Percentiles rank a stretch among this genome's conserved stretches.
These are phyloP conservation scores for Raillietiella orientalis DNA, from an alignment of 2,888 invertebrate genomes.

Conservation along the genomic window DNA sequence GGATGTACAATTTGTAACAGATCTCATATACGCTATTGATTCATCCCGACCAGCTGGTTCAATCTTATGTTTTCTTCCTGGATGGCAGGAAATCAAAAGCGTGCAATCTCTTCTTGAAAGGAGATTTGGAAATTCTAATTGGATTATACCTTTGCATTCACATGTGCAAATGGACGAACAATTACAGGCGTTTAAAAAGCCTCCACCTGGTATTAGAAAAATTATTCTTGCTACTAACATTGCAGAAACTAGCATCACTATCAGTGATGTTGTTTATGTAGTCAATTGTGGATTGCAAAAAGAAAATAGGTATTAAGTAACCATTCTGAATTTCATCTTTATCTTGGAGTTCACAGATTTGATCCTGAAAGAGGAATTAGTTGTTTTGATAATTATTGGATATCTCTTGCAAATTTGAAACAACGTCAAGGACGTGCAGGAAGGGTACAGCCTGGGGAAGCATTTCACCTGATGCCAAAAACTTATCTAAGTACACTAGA, in stretches of 20 bases:
- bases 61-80: slow-evolving; percentile 36
- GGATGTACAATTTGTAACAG: slow-evolving; percentile 15
- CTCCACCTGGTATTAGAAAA: slow-evolving; percentile 21
- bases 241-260: slow-evolving; percentile 35
- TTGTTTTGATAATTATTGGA: slow-evolving; percentile 22
- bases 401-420: slow-evolving; percentile 23
- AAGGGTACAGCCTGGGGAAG: slow-evolving; percentile 24
- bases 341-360: slow-evolving; percentile 7
- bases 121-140: slow-evolving; percentile 4
- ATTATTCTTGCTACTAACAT: slow-evolving; percentile 35
- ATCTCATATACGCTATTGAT: slow-evolving; percentile 23
- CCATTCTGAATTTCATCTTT: neutral
- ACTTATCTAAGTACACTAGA: slow-evolving; percentile 15
- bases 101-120: slow-evolving; percentile 17
- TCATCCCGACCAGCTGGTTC: slow-evolving; percentile 24
- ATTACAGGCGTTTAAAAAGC: slow-evolving; percentile 19
- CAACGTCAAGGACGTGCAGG: slow-evolving; percentile 35
- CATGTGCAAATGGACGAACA: slow-evolving; percentile 24
- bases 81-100: slow-evolving; percentile 31
- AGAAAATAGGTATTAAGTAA: slow-evolving; percentile 14
- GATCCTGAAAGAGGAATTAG: slow-evolving; percentile 12
- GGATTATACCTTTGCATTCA: slow-evolving; percentile 20
- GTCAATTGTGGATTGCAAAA: slow-evolving; percentile 28
- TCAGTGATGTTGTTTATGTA: slow-evolving; percentile 32
- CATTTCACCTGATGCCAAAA: slow-evolving; percentile 16